These are phyloP conservation scores for Drosophila nebulosa DNA, from an alignment of 1,140 invertebrate species.

Conservation along the genomic window DNA sequence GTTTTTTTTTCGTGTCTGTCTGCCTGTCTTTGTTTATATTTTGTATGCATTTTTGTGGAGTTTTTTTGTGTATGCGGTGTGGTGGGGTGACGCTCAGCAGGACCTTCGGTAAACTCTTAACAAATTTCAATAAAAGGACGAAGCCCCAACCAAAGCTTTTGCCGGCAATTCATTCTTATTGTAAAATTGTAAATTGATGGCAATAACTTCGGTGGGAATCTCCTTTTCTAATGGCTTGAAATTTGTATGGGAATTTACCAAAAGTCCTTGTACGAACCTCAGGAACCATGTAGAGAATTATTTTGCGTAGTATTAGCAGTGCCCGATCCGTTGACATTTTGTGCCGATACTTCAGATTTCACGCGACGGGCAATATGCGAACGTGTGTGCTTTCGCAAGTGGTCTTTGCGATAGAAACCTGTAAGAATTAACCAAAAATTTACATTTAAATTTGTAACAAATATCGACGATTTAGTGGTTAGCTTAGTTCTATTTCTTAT, in stretches of 20 bases:
- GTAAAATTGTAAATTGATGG: constrained; percentile 18
- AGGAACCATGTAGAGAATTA: constrained; percentile 77
- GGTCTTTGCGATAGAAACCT: constrained; percentile 89
- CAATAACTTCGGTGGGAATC: constrained; percentile 21
- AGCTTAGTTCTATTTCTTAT: too few species aligned
- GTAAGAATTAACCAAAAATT: constrained; percentile 9
- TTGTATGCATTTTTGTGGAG: constrained; percentile 1
- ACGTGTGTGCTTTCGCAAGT: constrained; percentile 87
- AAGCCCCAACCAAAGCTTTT: constrained; percentile 37
- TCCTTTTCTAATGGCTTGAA: constrained; percentile 54
- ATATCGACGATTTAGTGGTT: too few species aligned
- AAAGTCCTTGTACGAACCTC: constrained; percentile 82
- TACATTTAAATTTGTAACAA: background rate
- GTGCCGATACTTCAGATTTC: constrained; percentile 82
- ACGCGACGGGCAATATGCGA: constrained; percentile 80
- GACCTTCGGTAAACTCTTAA: constrained; percentile 71
- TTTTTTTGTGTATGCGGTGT: constrained; percentile 49
- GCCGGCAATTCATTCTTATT: constrained; percentile 16
- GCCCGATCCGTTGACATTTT: constrained; percentile 78
- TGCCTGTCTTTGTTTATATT: constrained; percentile 4
- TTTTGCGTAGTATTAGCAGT: constrained; percentile 73
- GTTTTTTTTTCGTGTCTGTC: background rate
- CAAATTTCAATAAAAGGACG: constrained; percentile 66
- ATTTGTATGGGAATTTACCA: constrained; percentile 80
- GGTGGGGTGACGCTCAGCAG: constrained; percentile 77